Conservation (phyloP, 2,113 vertebrate species). For the Capra hircus region DNA sequence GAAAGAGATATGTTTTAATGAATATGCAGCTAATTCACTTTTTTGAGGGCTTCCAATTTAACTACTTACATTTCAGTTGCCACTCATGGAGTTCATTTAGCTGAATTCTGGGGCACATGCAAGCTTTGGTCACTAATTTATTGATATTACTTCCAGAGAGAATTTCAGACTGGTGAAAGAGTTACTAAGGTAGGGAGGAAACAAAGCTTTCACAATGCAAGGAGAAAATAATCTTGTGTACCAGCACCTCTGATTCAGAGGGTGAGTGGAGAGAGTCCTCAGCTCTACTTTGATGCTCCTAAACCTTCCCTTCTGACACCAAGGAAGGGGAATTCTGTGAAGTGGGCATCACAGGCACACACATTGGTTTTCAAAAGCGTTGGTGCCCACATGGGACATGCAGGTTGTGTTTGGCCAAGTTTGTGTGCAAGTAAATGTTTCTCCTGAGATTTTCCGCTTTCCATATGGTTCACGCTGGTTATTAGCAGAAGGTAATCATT, state of each 20-base stretch:
- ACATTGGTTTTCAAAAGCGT: not conserved
- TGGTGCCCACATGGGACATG: not conserved
- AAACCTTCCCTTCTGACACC: not conserved
- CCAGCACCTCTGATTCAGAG: not conserved
- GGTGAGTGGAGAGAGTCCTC: not conserved
- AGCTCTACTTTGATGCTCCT: not conserved
- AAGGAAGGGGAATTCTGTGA: not conserved
- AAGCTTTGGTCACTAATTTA: not conserved
- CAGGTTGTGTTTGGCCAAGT: not conserved
- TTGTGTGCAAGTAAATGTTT: not conserved
- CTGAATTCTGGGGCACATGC: not conserved
- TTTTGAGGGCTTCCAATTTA: not conserved
- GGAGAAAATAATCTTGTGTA: not conserved
- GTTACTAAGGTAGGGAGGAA: not conserved
- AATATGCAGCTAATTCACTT: not conserved
- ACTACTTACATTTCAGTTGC: not conserved
- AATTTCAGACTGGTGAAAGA: not conserved
- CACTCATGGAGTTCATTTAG: not conserved
- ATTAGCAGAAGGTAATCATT: slow-evolving; percentile 9
- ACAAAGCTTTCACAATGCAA: not conserved
- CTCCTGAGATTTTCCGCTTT: not conserved
- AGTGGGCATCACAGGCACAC: not conserved
- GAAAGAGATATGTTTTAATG: not conserved
- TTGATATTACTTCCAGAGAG: not conserved
- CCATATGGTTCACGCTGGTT: not conserved